phyloP scores from a whole-genome alignment of 2,113 vertebrate genomes.

The Dissostichus mawsoni region DNA sequence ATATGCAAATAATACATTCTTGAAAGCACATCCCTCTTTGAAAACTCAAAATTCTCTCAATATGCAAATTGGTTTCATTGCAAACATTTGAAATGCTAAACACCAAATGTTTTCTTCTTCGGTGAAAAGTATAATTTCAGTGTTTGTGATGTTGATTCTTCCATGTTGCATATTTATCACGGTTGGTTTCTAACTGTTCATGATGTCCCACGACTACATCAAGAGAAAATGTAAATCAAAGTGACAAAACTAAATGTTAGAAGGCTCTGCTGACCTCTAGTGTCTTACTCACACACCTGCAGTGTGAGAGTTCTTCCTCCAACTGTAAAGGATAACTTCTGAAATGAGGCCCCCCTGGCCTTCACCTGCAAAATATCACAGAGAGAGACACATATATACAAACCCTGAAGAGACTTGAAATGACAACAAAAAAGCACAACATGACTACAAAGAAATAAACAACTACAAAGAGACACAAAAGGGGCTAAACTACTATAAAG shows the following conservation, averaged over 20 bases:
- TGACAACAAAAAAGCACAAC: too few species aligned
- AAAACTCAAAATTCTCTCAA: background rate
- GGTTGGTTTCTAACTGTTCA: background rate
- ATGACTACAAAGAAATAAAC: too few species aligned
- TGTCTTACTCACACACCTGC: background rate
- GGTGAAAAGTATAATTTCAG: background rate
- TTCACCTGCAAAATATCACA: too few species aligned
- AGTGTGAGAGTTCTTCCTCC: background rate
- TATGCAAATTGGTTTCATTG: background rate
- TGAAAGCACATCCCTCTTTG: background rate
- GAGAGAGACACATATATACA: too few species aligned
- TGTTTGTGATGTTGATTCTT: background rate
- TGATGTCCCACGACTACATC: background rate
- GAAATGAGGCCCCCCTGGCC: too few species aligned
- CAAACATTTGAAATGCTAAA: background rate
- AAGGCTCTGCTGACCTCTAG: slow-evolving; percentile 28
- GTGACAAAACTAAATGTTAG: too few species aligned
- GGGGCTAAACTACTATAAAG: too few species aligned
- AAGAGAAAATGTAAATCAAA: too few species aligned
- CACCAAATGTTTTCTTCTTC: background rate
- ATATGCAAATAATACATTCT: background rate
- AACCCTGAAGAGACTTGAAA: too few species aligned
- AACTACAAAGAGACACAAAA: too few species aligned
- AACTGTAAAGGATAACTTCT: background rate
- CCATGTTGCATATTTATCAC: background rate